Percentiles rank a stretch among this genome's conserved stretches.
Evolutionary conservation across 2,888 invertebrate genomes (phyloP).

Genomic region (Rhaphigaster nebulosa): DNA sequence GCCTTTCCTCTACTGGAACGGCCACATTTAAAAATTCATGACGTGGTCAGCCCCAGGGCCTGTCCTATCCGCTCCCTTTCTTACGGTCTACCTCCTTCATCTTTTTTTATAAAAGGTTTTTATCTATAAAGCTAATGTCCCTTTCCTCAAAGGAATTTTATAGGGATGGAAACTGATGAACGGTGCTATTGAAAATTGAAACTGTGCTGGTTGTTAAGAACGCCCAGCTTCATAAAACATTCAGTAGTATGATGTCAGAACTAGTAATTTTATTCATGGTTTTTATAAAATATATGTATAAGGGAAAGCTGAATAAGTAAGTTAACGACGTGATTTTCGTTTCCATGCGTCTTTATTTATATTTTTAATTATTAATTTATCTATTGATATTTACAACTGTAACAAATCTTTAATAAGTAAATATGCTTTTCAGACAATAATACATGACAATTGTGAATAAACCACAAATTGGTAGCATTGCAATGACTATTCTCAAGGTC

Average conservation of each 20-base stretch:
- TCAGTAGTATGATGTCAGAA: not conserved
- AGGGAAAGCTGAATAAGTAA: not conserved
- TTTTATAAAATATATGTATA: not conserved
- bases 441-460: too few species aligned
- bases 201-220: not conserved
- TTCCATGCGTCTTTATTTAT: too few species aligned
- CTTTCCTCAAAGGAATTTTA: not conserved
- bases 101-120: not conserved
- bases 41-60: conserved; percentile 21
- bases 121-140: not conserved
- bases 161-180: not conserved
- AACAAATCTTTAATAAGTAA: too few species aligned
- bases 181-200: not conserved
- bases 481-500: too few species aligned
- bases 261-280: not conserved
- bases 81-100: not conserved
- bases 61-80: not conserved
- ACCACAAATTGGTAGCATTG: too few species aligned
- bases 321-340: not conserved
- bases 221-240: not conserved
- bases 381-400: too few species aligned
- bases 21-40: conserved; percentile 9
- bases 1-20: not conserved
- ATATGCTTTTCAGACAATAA: too few species aligned
- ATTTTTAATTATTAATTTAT: too few species aligned